A percentile compares a stretch with the other conserved stretches of the same genome.
These are phyloP conservation scores for Podocnemis expansa DNA, from an alignment of 2,113 vertebrate species.

Conservation along the genomic window DNA sequence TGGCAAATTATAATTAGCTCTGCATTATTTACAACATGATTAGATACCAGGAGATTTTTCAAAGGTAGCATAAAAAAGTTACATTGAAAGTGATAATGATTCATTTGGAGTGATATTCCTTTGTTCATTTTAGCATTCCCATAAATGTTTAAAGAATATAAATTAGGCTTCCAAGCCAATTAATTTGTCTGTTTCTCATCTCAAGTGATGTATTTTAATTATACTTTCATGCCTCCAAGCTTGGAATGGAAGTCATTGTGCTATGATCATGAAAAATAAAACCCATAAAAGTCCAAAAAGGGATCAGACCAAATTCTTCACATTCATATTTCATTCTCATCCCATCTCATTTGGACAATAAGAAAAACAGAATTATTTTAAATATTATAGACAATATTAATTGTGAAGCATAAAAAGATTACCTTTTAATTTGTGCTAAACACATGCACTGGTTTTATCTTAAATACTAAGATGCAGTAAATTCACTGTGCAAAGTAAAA, in stretches of 20 bases:
- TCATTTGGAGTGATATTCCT: slow-evolving; percentile 46
- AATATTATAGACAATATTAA: background rate
- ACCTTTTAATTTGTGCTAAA: background rate
- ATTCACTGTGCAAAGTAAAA: background rate
- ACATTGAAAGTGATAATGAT: slow-evolving; percentile 55
- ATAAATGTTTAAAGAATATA: slow-evolving; percentile 74
- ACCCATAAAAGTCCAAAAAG: background rate
- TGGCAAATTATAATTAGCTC: slow-evolving; percentile 53
- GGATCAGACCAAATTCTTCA: background rate
- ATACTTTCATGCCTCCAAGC: slow-evolving; percentile 23
- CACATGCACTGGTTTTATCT: background rate
- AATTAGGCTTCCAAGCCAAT: slow-evolving; percentile 64
- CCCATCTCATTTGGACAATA: background rate
- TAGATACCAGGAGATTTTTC: slow-evolving; percentile 60
- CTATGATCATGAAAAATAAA: background rate
- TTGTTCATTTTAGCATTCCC: slow-evolving; percentile 58
- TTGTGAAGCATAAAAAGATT: background rate
- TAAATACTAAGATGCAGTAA: background rate
- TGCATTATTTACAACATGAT: slow-evolving; percentile 67
- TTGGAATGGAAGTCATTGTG: background rate
- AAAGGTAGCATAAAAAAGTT: slow-evolving; percentile 53
- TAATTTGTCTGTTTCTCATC: slow-evolving; percentile 70
- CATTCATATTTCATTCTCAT: background rate
- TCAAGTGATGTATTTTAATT: slow-evolving; percentile 65
- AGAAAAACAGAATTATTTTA: background rate